phyloP scores from a whole-genome alignment of 2,888 invertebrate genomes.

The Tubiluchus corallicola region DNA sequence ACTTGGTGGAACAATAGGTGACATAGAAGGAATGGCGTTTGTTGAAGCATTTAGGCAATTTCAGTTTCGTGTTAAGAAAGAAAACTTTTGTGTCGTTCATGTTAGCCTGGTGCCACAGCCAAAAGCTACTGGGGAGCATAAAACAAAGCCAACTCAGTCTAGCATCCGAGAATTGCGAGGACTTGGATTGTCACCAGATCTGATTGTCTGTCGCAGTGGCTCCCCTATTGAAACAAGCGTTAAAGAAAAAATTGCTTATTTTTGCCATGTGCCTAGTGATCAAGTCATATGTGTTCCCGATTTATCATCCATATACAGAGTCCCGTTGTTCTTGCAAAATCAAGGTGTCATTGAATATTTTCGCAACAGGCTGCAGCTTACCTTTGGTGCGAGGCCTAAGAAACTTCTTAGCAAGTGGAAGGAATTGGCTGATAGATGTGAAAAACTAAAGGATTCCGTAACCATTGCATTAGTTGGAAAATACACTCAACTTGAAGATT shows the following conservation, averaged over 20 bases:
- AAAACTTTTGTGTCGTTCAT: constrained; percentile 91
- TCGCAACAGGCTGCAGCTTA: constrained; percentile 54
- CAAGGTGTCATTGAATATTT: constrained; percentile 73
- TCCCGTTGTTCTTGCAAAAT: constrained; percentile 80
- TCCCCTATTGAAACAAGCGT: no score
- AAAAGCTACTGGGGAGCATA: constrained; percentile 78
- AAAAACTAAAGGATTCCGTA: constrained; percentile 61
- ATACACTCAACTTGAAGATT: constrained; percentile 84
- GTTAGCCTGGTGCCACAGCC: constrained; percentile 90
- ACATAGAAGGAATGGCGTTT: constrained; percentile 98
- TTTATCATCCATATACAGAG: constrained; percentile 84
- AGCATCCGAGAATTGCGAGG: constrained; percentile 83
- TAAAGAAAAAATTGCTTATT: no score
- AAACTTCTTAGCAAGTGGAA: constrained; percentile 75
- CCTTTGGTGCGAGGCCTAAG: constrained; percentile 28
- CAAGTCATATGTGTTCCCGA: constrained; percentile 86
- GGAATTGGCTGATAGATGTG: constrained; percentile 61
- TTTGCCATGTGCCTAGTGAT: no score
- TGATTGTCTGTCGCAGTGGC: no score
- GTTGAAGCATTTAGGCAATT: constrained; percentile 96
- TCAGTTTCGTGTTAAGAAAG: constrained; percentile 74
- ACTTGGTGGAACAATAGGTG: constrained; percentile 93
- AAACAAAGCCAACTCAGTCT: constrained; percentile 96
- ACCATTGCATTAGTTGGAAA: constrained; percentile 85
- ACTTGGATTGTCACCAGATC: constrained; percentile 78